Evolutionary conservation across 2,113 vertebrate genomes (phyloP).

Genomic region (Platycercus adscitus): DNA sequence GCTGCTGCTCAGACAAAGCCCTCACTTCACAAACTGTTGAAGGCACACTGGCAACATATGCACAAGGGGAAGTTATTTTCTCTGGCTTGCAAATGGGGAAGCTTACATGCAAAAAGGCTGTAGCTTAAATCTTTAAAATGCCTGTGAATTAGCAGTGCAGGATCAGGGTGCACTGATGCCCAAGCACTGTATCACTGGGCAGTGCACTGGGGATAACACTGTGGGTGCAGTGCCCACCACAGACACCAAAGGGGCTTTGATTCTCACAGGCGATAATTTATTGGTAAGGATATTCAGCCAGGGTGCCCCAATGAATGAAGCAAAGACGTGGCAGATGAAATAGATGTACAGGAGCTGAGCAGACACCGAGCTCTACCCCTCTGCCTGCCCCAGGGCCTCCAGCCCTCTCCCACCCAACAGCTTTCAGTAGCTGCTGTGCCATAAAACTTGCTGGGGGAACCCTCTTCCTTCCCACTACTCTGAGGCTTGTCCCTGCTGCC

Average conservation of each 20-base stretch:
- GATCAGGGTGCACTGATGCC: background rate
- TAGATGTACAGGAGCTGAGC: background rate
- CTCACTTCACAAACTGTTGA: background rate
- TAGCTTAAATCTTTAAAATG: background rate
- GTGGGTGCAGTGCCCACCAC: background rate
- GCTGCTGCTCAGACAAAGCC: background rate
- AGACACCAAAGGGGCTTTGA: no score
- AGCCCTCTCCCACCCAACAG: background rate
- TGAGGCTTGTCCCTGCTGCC: accelerated
- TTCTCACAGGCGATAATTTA: background rate
- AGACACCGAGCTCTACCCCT: background rate
- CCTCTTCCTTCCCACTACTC: background rate
- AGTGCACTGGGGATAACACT: background rate
- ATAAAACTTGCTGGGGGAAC: accelerated
- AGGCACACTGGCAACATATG: background rate
- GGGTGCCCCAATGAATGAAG: background rate
- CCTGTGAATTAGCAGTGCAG: background rate
- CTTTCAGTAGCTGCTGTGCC: background rate
- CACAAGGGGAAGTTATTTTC: background rate
- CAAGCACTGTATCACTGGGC: background rate
- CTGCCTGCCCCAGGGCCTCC: background rate
- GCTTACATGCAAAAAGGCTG: background rate
- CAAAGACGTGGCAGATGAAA: background rate
- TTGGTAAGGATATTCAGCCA: accelerated
- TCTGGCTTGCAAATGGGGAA: background rate